These are phyloP conservation scores for Cyanistes caeruleus DNA, from an alignment of 2,113 vertebrate species.

Conservation along the genomic window DNA sequence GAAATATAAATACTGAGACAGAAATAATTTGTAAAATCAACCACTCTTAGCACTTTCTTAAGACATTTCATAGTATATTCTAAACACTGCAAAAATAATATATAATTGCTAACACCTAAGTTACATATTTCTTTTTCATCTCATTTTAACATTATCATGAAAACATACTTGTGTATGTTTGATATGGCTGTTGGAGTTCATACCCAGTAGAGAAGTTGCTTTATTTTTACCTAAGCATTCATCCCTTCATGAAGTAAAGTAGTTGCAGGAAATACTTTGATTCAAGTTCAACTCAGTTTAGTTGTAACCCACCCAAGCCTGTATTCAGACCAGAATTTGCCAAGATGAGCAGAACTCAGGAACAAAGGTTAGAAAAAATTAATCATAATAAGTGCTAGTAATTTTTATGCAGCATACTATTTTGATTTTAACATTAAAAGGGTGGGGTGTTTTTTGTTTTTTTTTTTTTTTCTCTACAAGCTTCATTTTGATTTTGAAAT, in stretches of 20 bases:
- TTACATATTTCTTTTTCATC: background rate
- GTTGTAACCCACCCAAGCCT: background rate
- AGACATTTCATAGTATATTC: background rate
- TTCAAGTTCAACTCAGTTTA: background rate
- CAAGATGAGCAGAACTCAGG: background rate
- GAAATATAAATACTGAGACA: constrained; percentile 15
- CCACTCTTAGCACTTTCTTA: background rate
- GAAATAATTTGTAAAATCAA: background rate
- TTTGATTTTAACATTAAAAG: background rate
- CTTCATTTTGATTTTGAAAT: background rate
- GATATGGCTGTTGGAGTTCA: background rate
- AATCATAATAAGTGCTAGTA: background rate
- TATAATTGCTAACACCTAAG: background rate
- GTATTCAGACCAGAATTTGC: background rate
- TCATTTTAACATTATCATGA: background rate
- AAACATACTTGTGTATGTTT: background rate
- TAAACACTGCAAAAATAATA: background rate
- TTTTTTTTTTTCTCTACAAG: background rate
- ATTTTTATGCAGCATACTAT: background rate
- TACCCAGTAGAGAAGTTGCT: background rate
- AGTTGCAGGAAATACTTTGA: background rate
- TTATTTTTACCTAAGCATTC: background rate
- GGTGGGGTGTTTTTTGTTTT: rapidly evolving
- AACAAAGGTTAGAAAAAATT: background rate
- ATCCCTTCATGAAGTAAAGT: background rate